These are phyloP conservation scores for Pachyuromys duprasi DNA, from an alignment of 2,797 vertebrate species.

Conservation along the genomic window DNA sequence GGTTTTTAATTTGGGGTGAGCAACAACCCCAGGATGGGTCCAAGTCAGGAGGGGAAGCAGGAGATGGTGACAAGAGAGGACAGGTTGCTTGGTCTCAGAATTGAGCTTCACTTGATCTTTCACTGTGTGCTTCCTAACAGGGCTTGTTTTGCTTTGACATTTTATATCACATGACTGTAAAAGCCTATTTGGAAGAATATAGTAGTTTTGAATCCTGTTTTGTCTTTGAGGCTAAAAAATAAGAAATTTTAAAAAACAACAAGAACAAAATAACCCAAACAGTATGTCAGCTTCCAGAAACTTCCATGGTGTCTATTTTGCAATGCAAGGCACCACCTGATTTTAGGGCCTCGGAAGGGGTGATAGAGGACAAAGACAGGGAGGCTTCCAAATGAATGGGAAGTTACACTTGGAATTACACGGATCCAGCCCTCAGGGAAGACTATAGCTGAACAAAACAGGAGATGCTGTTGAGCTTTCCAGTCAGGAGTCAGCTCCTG, in stretches of 20 bases:
- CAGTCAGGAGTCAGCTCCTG: constrained; percentile 14
- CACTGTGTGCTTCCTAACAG: rapidly evolving
- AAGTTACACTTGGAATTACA: not conserved
- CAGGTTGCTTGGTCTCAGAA: rapidly evolving
- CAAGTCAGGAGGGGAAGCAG: not conserved
- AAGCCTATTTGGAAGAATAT: not conserved
- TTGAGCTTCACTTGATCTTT: not conserved
- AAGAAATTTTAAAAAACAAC: too few species aligned
- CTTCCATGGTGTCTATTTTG: constrained; percentile 24
- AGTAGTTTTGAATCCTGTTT: not conserved
- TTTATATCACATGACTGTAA: not conserved
- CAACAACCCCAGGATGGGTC: not conserved
- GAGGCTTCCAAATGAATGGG: not conserved
- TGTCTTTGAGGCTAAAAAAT: constrained; percentile 1
- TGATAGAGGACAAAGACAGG: not conserved
- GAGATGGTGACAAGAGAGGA: not conserved
- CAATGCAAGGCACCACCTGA: not conserved
- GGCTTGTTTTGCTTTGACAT: not conserved
- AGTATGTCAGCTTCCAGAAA: constrained; percentile 32
- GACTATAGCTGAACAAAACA: not conserved
- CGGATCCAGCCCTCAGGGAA: too few species aligned
- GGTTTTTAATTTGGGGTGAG: not conserved
- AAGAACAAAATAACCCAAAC: too few species aligned
- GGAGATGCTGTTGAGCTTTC: not conserved
- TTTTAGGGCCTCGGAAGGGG: not conserved